Percentiles rank a stretch among this genome's conserved stretches.
Evolutionary conservation across 2,888 invertebrate species (phyloP).

Genomic region (Eupithecia abbreviata): DNA sequence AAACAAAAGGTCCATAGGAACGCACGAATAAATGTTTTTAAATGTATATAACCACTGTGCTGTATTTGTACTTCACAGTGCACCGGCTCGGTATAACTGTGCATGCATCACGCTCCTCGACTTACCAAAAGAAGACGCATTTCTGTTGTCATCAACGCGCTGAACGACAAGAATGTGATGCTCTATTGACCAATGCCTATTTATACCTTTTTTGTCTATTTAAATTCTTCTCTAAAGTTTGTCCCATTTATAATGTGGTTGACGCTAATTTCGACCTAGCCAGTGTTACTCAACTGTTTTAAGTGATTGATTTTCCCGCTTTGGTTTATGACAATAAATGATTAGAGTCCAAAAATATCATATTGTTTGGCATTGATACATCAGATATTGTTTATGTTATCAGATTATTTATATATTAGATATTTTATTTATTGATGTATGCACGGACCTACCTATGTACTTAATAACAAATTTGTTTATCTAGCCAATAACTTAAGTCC

Average conservation of each 20-base stretch:
- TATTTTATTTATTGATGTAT: background rate
- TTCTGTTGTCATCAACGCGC: conserved; percentile 67
- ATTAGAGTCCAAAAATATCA: background rate
- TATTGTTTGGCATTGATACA: conserved; percentile 1
- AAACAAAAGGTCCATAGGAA: background rate
- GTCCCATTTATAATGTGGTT: conserved; percentile 71
- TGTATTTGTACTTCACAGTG: conserved; percentile 17
- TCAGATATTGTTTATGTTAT: background rate
- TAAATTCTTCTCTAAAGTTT: conserved; percentile 67
- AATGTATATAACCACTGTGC: conserved; percentile 21
- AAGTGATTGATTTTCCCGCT: conserved; percentile 36
- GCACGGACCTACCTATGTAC: background rate
- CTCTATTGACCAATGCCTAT: conserved; percentile 69
- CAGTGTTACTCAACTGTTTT: conserved; percentile 70
- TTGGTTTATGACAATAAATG: conserved; percentile 22
- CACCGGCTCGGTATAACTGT: conserved; percentile 23
- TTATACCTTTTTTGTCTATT: conserved; percentile 78
- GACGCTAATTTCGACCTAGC: conserved; percentile 65
- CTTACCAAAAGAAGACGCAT: conserved; percentile 76
- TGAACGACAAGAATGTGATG: conserved; percentile 71
- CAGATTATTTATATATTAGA: background rate
- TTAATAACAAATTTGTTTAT: background rate
- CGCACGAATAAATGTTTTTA: background rate
- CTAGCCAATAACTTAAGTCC: background rate
- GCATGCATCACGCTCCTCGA: conserved; percentile 34